Conservation (phyloP, 2,888 invertebrate genomes). For the Stenodema calcarata region DNA sequence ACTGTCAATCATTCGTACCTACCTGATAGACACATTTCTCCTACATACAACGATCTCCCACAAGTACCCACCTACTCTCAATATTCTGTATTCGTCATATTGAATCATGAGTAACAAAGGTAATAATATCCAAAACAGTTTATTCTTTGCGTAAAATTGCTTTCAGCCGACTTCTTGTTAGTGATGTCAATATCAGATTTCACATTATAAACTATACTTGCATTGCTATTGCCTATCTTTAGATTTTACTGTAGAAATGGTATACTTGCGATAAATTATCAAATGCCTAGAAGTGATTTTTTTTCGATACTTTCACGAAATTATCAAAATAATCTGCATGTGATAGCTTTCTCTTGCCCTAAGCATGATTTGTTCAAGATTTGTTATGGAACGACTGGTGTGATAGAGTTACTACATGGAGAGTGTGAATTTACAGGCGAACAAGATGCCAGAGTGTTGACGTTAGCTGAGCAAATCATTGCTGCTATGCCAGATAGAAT, state of each 20-base stretch:
- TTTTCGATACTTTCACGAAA: neutral
- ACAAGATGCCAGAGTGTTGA: conserved; percentile 89
- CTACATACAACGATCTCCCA: neutral
- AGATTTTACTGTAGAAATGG: neutral
- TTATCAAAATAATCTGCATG: neutral
- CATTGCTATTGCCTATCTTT: neutral
- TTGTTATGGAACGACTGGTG: neutral
- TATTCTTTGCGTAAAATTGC: neutral
- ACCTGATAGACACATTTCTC: no score
- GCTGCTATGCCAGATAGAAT: conserved; percentile 97
- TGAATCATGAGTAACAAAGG: neutral
- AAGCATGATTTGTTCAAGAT: neutral
- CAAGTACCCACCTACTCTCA: neutral
- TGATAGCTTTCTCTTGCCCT: neutral
- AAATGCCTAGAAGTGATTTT: neutral
- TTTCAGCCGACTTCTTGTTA: neutral
- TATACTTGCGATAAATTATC: neutral
- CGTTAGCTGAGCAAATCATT: conserved; percentile 96
- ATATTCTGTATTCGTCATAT: neutral
- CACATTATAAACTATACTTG: neutral
- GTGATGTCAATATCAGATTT: neutral
- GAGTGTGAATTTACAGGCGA: conserved; percentile 72
- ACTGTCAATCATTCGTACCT: no score
- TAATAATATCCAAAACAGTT: neutral
- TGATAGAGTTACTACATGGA: neutral